A percentile compares a stretch with the other conserved stretches of the same genome.
Evolutionary conservation across 2,113 vertebrate species (phyloP).

Genomic region (Callospermophilus lateralis): DNA sequence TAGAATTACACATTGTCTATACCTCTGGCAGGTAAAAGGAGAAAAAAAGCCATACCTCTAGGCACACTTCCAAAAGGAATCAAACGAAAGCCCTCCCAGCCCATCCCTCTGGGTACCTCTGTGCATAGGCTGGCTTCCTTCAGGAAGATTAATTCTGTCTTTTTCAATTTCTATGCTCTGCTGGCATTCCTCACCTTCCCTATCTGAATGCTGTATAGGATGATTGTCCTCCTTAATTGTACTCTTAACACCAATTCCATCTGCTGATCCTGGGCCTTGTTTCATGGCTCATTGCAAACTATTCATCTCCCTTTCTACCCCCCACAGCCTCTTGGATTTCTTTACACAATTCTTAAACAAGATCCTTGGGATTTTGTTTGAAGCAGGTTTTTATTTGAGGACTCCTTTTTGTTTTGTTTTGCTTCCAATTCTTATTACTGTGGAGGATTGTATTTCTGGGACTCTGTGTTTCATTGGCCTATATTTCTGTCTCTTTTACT

Average conservation of each 20-base stretch:
- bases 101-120: constrained; percentile 16
- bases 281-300: constrained; percentile 67
- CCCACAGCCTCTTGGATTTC: constrained; percentile 31
- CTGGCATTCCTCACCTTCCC: constrained; percentile 29
- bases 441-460: neutral
- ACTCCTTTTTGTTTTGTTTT: neutral
- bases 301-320: constrained; percentile 32
- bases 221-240: constrained; percentile 63
- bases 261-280: constrained; percentile 50
- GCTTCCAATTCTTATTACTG: neutral
- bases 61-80: constrained; percentile 60
- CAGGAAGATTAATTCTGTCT: constrained; percentile 58
- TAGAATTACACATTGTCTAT: constrained; percentile 59
- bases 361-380: constrained; percentile 35
- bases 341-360: constrained; percentile 55
- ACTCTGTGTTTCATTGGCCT: neutral
- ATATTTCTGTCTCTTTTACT: neutral
- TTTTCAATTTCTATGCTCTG: constrained; percentile 54
- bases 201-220: constrained; percentile 19
- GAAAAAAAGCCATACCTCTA: constrained; percentile 16
- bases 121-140: constrained; percentile 38
- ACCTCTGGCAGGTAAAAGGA: constrained; percentile 54
- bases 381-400: neutral
- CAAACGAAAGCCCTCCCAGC: constrained; percentile 35
- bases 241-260: constrained; percentile 59